Conservation (phyloP, 1,140 invertebrate species). For the Helicorthomorpha holstii region DNA sequence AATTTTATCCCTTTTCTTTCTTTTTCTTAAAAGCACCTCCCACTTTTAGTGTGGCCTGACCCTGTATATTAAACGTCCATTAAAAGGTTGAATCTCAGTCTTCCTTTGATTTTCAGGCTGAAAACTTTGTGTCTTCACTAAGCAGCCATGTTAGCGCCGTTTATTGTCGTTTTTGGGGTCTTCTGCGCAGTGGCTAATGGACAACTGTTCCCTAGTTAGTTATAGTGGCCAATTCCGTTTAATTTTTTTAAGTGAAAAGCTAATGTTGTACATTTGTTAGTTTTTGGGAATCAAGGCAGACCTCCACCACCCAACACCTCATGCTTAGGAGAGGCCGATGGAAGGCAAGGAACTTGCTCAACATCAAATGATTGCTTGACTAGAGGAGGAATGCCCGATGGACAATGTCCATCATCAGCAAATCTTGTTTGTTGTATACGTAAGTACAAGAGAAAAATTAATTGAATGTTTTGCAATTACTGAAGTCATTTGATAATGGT, state of each 20-base stretch:
- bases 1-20: no score
- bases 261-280: neutral
- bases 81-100: no score
- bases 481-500: no score
- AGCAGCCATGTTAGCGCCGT: no score
- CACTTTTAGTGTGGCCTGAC: no score
- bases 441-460: constrained; percentile 1
- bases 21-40: no score
- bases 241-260: neutral
- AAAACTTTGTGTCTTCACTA: no score
- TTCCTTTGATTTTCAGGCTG: no score
- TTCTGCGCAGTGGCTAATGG: neutral
- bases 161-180: neutral
- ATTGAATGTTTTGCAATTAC: neutral
- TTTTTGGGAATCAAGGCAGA: neutral
- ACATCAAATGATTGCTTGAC: neutral
- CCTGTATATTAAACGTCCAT: no score
- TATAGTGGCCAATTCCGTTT: no score
- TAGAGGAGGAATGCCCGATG: constrained; percentile 4
- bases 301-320: neutral
- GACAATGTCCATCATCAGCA: neutral
- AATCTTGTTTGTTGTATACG: constrained; percentile 4
- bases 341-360: neutral
- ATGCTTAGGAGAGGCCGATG: neutral
- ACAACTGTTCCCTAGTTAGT: neutral